Percentiles rank a stretch among this genome's conserved stretches.
phyloP scores from a whole-genome alignment of 2,888 invertebrate genomes.

The Thymelicus lineola region DNA sequence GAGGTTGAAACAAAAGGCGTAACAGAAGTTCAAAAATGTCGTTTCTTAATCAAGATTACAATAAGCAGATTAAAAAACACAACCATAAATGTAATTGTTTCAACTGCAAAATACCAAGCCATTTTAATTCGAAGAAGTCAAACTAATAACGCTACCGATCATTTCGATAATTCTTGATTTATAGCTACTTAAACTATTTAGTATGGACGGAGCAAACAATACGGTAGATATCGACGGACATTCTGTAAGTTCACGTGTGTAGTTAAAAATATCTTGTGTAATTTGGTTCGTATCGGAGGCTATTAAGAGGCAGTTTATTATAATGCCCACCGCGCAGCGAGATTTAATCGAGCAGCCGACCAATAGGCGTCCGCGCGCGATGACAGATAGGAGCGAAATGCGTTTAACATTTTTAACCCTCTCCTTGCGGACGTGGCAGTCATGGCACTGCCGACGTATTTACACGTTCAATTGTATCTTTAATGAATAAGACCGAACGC shows the following conservation, averaged over 20 bases:
- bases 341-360: constrained; percentile 68
- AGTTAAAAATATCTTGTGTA: constrained; percentile 52
- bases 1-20: constrained; percentile 1
- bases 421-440: constrained; percentile 46
- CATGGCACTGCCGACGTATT: neutral
- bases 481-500: neutral
- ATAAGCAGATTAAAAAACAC: constrained; percentile 2
- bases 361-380: constrained; percentile 65
- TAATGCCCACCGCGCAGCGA: constrained; percentile 69
- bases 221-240: constrained; percentile 44
- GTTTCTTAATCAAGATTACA: constrained; percentile 8
- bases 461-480: neutral
- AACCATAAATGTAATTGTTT: neutral
- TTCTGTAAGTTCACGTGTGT: constrained; percentile 54
- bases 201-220: constrained; percentile 46
- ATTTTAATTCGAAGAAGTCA: constrained; percentile 9
- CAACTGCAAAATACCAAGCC: constrained; percentile 12
- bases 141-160: constrained; percentile 33
- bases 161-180: constrained; percentile 35
- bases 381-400: constrained; percentile 79
- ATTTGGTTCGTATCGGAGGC: constrained; percentile 61
- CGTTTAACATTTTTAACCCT: constrained; percentile 67
- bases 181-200: constrained; percentile 34
- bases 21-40: constrained; percentile 14
- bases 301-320: constrained; percentile 72